Conservation (phyloP, 2,888 invertebrate species). For the Eristalis pertinax region DNA sequence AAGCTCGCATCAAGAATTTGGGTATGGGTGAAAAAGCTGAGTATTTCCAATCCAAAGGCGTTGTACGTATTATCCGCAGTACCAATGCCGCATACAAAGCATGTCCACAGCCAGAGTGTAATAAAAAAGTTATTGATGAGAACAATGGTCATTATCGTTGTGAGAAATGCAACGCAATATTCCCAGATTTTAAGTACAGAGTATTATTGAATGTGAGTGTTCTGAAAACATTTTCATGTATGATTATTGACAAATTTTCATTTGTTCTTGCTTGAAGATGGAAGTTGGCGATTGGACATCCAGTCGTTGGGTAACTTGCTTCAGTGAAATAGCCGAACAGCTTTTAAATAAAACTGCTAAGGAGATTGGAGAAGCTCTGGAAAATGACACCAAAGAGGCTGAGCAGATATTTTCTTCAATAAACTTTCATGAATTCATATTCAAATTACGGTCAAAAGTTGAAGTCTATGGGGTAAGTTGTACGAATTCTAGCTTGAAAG, state of each 20-base stretch:
- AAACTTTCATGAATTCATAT: slow-evolving; percentile 90
- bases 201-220: slow-evolving; percentile 89
- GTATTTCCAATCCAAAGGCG: slow-evolving; percentile 90
- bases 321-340: slow-evolving; percentile 91
- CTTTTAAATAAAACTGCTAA: slow-evolving; percentile 88
- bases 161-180: slow-evolving; percentile 95
- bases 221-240: neutral
- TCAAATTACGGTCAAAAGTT: slow-evolving; percentile 93
- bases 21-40: slow-evolving; percentile 90
- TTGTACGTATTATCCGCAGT: slow-evolving; percentile 88
- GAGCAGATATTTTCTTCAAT: slow-evolving; percentile 87
- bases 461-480: slow-evolving; percentile 94
- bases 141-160: slow-evolving; percentile 94
- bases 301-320: slow-evolving; percentile 94
- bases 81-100: slow-evolving; percentile 96
- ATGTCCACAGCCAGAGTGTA: slow-evolving; percentile 94
- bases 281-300: slow-evolving; percentile 94
- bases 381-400: slow-evolving; percentile 86
- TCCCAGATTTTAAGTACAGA: slow-evolving; percentile 92
- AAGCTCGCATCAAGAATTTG: slow-evolving; percentile 87
- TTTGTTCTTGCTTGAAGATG: slow-evolving; percentile 83
- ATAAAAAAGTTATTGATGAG: slow-evolving; percentile 96
- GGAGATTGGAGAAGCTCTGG: slow-evolving; percentile 89
- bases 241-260: neutral
- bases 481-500: slow-evolving; percentile 5